Evolutionary conservation across 2,888 invertebrate genomes (phyloP), one percentile per base, ranked within the genome.

Genomic region (Tryphoninae sp.): DNA sequence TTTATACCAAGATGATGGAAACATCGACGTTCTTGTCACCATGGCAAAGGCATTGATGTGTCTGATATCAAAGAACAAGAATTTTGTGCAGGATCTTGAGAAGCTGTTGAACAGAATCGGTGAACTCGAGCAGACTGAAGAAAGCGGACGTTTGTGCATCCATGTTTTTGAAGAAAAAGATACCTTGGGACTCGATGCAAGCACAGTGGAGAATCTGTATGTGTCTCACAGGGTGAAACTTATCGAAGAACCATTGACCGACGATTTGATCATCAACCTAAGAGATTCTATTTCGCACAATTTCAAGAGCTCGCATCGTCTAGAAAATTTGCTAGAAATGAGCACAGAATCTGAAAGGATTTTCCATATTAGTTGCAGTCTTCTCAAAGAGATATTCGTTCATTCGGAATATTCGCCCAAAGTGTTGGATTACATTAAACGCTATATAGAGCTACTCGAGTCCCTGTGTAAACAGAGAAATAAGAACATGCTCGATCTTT

Each of bases 401-500:
- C 69, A 81, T 42, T 82, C 85, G 11, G 81, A 88, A 55, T 86
- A 87, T 83, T 84, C 87, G 19, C 61, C 86, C 16, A 40, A 19
- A 42, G 83, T 87, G 19, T 19, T 87, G 2, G 69, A 86, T 81
- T 90, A 88, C 67, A 86, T 87, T 77, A 75, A 87, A 78, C 77
- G 58, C 23, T 78, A 86, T 65, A 76, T 90, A 8, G 55, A 85
- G 2, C 78, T 75, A 2, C 80, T 89, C 42, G 45, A 74, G 6
- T n/a, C 40, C 6, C 55, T 69, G 59, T 89, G 89, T 33, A 42
- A 78, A 49, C 74, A 76, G 23, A 64, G 65, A 0, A 64, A 80
- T 7, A 87, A 85, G 81, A 85, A 88, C 58, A 84, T 87, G 49
- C 23, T 90, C 61, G 88, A 90, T 78, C 87, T 91, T 19, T 91